phyloP scores from a whole-genome alignment of 1,140 invertebrate genomes.

The Dinoponera quadriceps region DNA sequence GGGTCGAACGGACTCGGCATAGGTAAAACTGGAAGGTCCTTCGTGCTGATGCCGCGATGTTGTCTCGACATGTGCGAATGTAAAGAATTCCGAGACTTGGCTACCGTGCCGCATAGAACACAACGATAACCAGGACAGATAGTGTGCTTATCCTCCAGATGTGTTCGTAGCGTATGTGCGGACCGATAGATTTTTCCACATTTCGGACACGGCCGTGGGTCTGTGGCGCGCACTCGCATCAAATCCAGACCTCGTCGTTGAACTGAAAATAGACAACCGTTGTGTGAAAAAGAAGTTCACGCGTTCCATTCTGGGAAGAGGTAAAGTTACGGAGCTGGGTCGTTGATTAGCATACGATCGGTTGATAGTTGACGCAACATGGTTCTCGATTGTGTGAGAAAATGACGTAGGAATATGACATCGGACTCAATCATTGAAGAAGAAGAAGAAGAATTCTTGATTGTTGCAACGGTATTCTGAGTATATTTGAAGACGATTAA shows the following conservation, averaged over 20 bases:
- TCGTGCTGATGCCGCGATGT: conserved; percentile 96
- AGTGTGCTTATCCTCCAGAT: conserved; percentile 96
- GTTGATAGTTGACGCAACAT: neutral
- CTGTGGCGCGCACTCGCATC: conserved; percentile 94
- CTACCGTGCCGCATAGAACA: conserved; percentile 95
- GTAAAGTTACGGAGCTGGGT: neutral
- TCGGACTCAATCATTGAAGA: too few relatives aligned
- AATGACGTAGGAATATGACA: too few relatives aligned
- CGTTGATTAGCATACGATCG: neutral
- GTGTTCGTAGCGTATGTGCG: conserved; percentile 95
- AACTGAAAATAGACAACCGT: conserved; percentile 85
- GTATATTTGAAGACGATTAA: too few relatives aligned
- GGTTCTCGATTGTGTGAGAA: neutral
- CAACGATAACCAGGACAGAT: conserved; percentile 96
- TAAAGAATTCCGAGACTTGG: conserved; percentile 95
- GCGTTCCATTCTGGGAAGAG: neutral
- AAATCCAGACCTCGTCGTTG: conserved; percentile 92
- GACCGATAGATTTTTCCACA: conserved; percentile 97
- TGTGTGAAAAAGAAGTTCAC: neutral
- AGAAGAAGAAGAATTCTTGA: too few relatives aligned
- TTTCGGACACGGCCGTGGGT: conserved; percentile 95
- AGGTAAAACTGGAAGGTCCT: conserved; percentile 95
- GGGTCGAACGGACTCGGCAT: conserved; percentile 97
- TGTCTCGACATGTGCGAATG: conserved; percentile 97
- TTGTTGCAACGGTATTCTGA: too few relatives aligned